These are phyloP conservation scores for Cryptocephalus primarius DNA, from an alignment of 2,888 invertebrate species.

Conservation along the genomic window DNA sequence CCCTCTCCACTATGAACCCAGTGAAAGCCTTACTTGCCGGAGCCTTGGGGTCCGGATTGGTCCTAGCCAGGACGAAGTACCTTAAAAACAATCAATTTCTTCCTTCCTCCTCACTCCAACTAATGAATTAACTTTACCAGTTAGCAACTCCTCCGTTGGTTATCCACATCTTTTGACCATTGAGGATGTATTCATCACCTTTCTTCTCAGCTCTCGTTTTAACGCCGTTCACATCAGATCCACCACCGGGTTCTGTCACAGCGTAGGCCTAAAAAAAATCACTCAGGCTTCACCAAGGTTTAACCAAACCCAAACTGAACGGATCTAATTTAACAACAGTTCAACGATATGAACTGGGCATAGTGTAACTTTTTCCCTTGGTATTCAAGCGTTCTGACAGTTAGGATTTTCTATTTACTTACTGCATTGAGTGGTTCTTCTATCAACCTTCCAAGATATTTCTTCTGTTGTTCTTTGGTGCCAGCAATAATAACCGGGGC, in stretches of 20 bases:
- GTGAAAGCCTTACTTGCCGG: slow-evolving; percentile 69
- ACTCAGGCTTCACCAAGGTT: too few relatives aligned
- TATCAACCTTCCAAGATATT: slow-evolving; percentile 80
- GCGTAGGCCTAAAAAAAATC: slow-evolving; percentile 60
- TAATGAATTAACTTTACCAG: slow-evolving; percentile 47
- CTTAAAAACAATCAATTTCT: slow-evolving; percentile 1
- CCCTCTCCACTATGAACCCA: slow-evolving; percentile 60
- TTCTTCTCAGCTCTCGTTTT: slow-evolving; percentile 84
- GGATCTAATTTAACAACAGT: too few relatives aligned
- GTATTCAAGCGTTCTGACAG: too few relatives aligned
- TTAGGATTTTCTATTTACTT: too few relatives aligned
- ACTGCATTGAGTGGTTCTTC: slow-evolving; percentile 80
- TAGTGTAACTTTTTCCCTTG: too few relatives aligned
- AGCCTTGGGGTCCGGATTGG: slow-evolving; percentile 78
- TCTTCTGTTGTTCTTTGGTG: slow-evolving; percentile 83
- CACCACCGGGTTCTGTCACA: slow-evolving; percentile 92
- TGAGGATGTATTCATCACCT: slow-evolving; percentile 81
- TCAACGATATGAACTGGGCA: too few relatives aligned
- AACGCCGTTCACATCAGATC: slow-evolving; percentile 85
- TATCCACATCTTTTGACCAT: slow-evolving; percentile 96
- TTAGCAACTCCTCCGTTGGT: slow-evolving; percentile 92
- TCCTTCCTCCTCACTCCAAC: too few relatives aligned
- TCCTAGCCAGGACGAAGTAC: slow-evolving; percentile 75
- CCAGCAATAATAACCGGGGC: slow-evolving; percentile 75
- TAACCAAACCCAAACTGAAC: too few relatives aligned